Evolutionary conservation across 1,140 invertebrate species (phyloP).

Genomic region (Periplaneta americana): DNA sequence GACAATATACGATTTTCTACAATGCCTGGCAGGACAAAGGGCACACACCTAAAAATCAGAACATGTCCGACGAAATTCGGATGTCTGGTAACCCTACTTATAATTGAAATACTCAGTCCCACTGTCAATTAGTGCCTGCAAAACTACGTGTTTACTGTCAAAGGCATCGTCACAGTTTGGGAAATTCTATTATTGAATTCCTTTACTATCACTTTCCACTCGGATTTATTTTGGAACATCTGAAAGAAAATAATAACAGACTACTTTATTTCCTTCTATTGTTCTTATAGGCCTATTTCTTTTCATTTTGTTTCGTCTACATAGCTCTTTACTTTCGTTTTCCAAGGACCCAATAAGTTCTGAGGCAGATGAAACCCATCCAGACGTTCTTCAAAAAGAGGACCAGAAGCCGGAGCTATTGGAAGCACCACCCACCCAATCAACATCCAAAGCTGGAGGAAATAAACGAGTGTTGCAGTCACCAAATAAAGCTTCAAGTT

Average conservation of each 20-base stretch:
- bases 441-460: neutral
- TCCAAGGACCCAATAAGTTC: neutral
- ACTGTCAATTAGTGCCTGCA: too few species aligned
- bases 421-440: neutral
- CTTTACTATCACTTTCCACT: conserved; percentile 5
- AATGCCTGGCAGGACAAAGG: too few species aligned
- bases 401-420: neutral
- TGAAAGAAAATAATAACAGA: conserved; percentile 3
- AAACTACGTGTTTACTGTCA: too few species aligned
- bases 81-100: too few species aligned
- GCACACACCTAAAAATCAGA: too few species aligned
- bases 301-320: too few species aligned
- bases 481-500: neutral
- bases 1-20: too few species aligned
- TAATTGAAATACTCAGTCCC: too few species aligned
- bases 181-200: conserved; percentile 4
- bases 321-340: neutral
- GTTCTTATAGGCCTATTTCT: neutral
- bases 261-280: neutral
- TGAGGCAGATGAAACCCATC: neutral
- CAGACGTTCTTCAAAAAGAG: neutral
- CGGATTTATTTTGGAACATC: neutral
- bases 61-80: too few species aligned
- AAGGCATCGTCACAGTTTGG: too few species aligned
- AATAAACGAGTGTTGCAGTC: neutral